phyloP scores from a whole-genome alignment of 2,113 vertebrate genomes.

The Marmota flaviventris region DNA sequence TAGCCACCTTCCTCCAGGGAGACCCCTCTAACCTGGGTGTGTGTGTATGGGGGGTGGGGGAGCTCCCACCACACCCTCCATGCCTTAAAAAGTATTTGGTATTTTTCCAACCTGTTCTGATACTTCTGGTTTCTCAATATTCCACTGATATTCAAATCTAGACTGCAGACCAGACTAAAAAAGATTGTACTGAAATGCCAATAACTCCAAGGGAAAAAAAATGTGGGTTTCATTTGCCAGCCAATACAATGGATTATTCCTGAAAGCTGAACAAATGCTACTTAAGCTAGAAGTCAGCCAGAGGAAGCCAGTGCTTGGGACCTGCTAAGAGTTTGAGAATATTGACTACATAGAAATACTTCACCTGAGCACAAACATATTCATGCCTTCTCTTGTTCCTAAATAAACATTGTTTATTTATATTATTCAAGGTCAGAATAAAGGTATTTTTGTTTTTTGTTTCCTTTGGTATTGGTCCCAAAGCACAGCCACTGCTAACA shows the following conservation, averaged over 20 bases:
- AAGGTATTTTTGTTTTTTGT: not conserved
- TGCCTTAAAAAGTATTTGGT: not conserved
- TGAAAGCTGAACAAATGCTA: slow-evolving; percentile 53
- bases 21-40: no score
- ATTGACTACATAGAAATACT: slow-evolving; percentile 46
- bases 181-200: slow-evolving; percentile 32
- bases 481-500: not conserved
- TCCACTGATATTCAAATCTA: slow-evolving; percentile 22
- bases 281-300: slow-evolving; percentile 20
- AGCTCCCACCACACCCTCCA: not conserved
- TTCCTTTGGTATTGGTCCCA: not conserved
- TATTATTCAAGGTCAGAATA: slow-evolving; percentile 54
- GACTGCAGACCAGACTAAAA: not conserved
- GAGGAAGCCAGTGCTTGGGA: not conserved
- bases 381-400: not conserved
- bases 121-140: not conserved
- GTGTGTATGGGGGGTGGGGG: no score
- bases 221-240: slow-evolving; percentile 44
- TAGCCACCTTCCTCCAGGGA: not conserved
- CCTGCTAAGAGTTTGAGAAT: not conserved
- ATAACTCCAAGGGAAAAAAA: slow-evolving; percentile 27
- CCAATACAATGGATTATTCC: slow-evolving; percentile 58
- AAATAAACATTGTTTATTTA: not conserved
- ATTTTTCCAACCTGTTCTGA: slow-evolving; percentile 9
- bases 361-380: slow-evolving; percentile 3